Evolutionary conservation across 2,113 vertebrate genomes (phyloP).

Genomic region (Blennius ocellaris): DNA sequence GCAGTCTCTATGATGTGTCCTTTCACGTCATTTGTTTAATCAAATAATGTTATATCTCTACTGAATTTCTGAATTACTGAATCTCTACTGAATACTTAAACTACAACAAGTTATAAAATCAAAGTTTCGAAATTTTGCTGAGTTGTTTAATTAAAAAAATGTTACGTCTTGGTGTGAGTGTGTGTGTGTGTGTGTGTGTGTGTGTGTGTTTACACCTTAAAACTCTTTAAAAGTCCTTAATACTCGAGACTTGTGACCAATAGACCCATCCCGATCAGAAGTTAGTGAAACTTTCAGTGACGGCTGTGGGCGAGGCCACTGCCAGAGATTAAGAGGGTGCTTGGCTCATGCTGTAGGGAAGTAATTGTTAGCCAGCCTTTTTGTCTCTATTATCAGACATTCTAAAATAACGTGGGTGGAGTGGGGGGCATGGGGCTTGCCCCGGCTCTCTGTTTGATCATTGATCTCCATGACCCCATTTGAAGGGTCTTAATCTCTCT

Average conservation of each 20-base stretch:
- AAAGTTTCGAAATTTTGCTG: too few relatives aligned
- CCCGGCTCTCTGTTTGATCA: slow-evolving; percentile 90
- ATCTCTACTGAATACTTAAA: too few relatives aligned
- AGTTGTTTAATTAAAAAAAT: too few relatives aligned
- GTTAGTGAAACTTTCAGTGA: slow-evolving; percentile 48
- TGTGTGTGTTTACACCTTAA: background rate
- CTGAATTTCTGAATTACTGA: too few relatives aligned
- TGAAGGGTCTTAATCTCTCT: slow-evolving; percentile 87
- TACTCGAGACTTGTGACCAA: slow-evolving; percentile 15
- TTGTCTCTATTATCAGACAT: slow-evolving; percentile 79
- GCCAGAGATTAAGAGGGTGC: slow-evolving; percentile 62
- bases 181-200: too few relatives aligned
- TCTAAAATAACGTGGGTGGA: slow-evolving; percentile 75
- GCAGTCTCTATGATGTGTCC: too few relatives aligned
- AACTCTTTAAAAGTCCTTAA: background rate
- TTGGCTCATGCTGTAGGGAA: slow-evolving; percentile 68
- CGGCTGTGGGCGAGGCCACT: slow-evolving; percentile 61
- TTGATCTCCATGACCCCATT: slow-evolving; percentile 92
- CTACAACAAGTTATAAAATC: too few relatives aligned
- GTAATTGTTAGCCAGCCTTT: slow-evolving; percentile 74
- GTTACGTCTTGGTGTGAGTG: too few relatives aligned
- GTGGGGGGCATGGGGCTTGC: slow-evolving; percentile 48
- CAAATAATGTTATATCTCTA: too few relatives aligned
- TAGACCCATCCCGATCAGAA: slow-evolving; percentile 54
- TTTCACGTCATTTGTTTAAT: too few relatives aligned